phyloP scores from a whole-genome alignment of 2,888 invertebrate species.

The Drosophila paramelanica region DNA sequence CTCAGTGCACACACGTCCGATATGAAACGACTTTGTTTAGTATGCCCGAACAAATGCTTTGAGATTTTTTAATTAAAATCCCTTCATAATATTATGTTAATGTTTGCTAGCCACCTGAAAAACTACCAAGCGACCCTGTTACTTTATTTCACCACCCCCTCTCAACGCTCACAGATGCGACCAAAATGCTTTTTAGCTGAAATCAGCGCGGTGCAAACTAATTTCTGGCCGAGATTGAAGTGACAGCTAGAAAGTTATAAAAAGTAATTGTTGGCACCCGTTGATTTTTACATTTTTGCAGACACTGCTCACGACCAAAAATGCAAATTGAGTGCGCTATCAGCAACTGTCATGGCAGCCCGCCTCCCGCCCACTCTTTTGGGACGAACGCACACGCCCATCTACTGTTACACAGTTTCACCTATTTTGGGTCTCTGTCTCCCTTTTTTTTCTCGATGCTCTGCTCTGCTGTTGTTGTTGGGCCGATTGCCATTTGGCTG shows the following conservation, averaged over 20 bases:
- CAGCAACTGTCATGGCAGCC: conserved; percentile 66
- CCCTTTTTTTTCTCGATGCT: conserved; percentile 20
- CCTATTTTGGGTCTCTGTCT: conserved; percentile 55
- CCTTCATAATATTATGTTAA: conserved; percentile 80
- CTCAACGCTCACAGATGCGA: background rate
- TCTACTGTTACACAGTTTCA: conserved; percentile 37
- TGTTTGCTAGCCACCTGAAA: conserved; percentile 67
- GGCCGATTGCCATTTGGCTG: conserved; percentile 35
- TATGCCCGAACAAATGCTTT: conserved; percentile 44
- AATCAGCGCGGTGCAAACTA: conserved; percentile 59
- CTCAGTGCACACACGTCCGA: conserved; percentile 58
- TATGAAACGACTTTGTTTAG: conserved; percentile 62
- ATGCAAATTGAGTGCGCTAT: conserved; percentile 81
- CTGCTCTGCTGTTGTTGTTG: conserved; percentile 21
- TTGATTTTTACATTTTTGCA: conserved; percentile 41
- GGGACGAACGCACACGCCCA: conserved; percentile 18
- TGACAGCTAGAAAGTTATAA: conserved; percentile 79
- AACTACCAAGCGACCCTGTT: conserved; percentile 43
- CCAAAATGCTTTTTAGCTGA: conserved; percentile 24
- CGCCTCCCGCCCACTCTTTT: background rate
- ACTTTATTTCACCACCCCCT: conserved; percentile 2
- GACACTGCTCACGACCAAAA: conserved; percentile 36
- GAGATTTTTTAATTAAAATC: conserved; percentile 77
- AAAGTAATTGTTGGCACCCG: conserved; percentile 75
- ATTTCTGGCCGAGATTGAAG: conserved; percentile 73